phyloP scores from a whole-genome alignment of 2,888 invertebrate genomes.

The Epinotia demarniana region DNA sequence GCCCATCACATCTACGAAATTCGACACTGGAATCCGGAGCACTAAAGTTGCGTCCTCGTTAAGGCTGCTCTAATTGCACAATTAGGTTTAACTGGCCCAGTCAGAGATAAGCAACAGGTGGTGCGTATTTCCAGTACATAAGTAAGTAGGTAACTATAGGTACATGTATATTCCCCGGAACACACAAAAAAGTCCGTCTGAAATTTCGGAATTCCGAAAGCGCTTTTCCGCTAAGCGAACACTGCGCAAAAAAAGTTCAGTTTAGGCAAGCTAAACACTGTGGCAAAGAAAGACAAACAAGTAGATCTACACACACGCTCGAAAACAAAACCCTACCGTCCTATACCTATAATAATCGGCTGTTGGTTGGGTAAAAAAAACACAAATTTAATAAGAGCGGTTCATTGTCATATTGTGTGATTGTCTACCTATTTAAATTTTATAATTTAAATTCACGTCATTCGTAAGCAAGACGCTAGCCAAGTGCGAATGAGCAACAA shows the following conservation, averaged over 20 bases:
- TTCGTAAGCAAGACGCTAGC: conserved; percentile 19
- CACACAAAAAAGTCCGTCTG: too few relatives aligned
- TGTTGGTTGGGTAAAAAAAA: too few relatives aligned
- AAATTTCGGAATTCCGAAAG: too few relatives aligned
- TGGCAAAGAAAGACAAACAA: too few relatives aligned
- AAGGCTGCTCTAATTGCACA: conserved; percentile 21
- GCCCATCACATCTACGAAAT: background rate
- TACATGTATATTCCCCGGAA: too few relatives aligned
- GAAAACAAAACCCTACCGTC: too few relatives aligned
- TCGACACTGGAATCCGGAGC: conserved; percentile 17
- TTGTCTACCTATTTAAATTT: background rate
- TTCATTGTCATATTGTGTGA: background rate
- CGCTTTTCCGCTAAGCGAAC: too few relatives aligned
- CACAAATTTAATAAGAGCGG: background rate
- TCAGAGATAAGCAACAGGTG: conserved; percentile 27
- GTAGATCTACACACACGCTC: too few relatives aligned
- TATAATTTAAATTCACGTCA: conserved; percentile 22
- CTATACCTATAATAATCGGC: too few relatives aligned
- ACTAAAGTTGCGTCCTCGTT: conserved; percentile 1
- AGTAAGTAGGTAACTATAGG: background rate
- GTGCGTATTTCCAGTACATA: conserved; percentile 4
- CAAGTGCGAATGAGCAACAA: conserved; percentile 46
- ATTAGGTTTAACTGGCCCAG: conserved; percentile 5
- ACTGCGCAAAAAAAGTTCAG: too few relatives aligned
- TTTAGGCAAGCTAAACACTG: too few relatives aligned